These are phyloP conservation scores for Charanyca ferruginea DNA, from an alignment of 2,888 invertebrate species.

Conservation along the genomic window DNA sequence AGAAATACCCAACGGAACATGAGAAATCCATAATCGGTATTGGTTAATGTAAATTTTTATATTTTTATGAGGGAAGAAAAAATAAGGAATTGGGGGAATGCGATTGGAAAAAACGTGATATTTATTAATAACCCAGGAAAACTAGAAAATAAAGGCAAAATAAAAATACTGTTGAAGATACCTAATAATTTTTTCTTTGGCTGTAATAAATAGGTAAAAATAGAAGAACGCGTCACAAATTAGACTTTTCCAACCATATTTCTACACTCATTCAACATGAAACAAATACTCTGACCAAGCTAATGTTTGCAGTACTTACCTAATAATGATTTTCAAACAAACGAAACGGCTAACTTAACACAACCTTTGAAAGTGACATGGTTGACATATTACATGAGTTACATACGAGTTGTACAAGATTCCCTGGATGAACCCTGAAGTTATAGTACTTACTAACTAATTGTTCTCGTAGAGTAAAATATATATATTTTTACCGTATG, in stretches of 20 bases:
- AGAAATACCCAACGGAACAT: slow-evolving; percentile 18
- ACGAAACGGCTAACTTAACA: slow-evolving; percentile 35
- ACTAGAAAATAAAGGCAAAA: background rate
- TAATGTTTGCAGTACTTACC: slow-evolving; percentile 43
- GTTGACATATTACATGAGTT: slow-evolving; percentile 48
- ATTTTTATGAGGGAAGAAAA: background rate
- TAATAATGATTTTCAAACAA: slow-evolving; percentile 59
- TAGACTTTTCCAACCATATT: background rate
- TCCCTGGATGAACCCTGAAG: slow-evolving; percentile 13
- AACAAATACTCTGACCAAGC: slow-evolving; percentile 20
- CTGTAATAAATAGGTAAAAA: background rate
- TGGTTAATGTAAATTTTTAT: background rate
- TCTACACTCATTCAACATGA: slow-evolving; percentile 9
- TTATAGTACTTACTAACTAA: slow-evolving; percentile 23
- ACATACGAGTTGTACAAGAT: slow-evolving; percentile 20
- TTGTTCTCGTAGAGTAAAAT: slow-evolving; percentile 15
- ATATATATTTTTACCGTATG: too few relatives aligned
- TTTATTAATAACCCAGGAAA: background rate
- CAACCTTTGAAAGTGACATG: slow-evolving; percentile 32
- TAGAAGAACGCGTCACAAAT: background rate
- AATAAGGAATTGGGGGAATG: background rate
- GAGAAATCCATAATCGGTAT: slow-evolving; percentile 27
- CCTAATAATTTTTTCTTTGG: background rate
- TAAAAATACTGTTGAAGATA: too few relatives aligned
- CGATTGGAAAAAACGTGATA: background rate